Evolutionary conservation across 2,888 invertebrate genomes (phyloP).

Genomic region (Mesorhabditis spiculigera): DNA sequence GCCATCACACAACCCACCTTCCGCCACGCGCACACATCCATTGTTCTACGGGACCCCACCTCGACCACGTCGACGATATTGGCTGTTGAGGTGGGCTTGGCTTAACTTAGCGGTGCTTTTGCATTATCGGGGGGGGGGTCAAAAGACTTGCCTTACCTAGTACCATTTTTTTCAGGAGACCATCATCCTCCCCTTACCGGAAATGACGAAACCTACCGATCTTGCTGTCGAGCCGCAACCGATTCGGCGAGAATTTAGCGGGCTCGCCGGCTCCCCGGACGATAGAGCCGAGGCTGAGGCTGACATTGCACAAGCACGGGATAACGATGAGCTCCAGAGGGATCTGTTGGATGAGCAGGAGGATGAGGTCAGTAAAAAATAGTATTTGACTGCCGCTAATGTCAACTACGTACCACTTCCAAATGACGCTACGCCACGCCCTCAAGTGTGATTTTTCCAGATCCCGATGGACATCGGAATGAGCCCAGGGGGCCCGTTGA

Average conservation of each 20-base stretch:
- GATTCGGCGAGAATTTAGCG: background rate
- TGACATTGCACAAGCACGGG: background rate
- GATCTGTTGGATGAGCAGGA: background rate
- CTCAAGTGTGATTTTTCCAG: background rate
- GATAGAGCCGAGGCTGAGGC: background rate
- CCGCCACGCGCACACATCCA: background rate
- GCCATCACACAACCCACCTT: background rate
- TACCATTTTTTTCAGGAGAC: background rate
- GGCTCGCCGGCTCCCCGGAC: background rate
- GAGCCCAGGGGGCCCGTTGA: background rate
- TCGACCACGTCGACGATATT: background rate
- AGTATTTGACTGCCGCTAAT: background rate
- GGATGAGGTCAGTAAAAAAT: conserved; percentile 2
- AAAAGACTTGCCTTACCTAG: background rate
- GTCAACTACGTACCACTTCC: too few relatives aligned
- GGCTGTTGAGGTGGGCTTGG: background rate
- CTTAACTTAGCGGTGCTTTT: background rate
- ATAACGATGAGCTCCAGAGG: background rate
- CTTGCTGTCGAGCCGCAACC: background rate
- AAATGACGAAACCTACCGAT: background rate
- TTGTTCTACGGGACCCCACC: background rate
- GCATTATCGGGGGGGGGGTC: background rate
- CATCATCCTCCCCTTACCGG: background rate
- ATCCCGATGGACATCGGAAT: background rate
- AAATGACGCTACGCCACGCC: too few relatives aligned